These are phyloP conservation scores for Aphelenchoides besseyi DNA, from an alignment of 1,140 invertebrate species.

Conservation along the genomic window DNA sequence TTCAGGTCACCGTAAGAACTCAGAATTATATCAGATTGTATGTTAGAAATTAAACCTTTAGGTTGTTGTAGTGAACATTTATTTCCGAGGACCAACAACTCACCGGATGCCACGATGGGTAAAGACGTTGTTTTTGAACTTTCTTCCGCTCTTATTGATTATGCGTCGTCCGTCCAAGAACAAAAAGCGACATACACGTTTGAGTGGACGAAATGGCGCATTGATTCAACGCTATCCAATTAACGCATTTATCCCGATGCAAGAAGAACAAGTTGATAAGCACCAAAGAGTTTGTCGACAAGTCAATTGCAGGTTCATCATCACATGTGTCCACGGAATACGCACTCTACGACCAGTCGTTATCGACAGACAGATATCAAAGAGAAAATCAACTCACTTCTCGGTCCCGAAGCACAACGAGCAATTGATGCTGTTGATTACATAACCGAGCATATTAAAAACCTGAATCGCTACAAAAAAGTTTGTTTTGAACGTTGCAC, in stretches of 20 bases:
- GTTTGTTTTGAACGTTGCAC: slow-evolving; percentile 12
- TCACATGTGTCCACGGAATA: slow-evolving; percentile 19
- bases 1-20: slow-evolving; percentile 79
- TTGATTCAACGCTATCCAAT: slow-evolving; percentile 7
- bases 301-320: slow-evolving; percentile 62
- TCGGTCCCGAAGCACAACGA: slow-evolving; percentile 27
- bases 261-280: slow-evolving; percentile 19
- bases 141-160: slow-evolving; percentile 43
- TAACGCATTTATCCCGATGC: not conserved
- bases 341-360: slow-evolving; percentile 6
- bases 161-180: slow-evolving; percentile 41
- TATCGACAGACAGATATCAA: slow-evolving; percentile 12
- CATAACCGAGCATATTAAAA: slow-evolving; percentile 29
- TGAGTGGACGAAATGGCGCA: slow-evolving; percentile 12
- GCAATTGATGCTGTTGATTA: slow-evolving; percentile 34
- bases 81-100: slow-evolving; percentile 88
- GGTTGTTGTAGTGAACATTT: slow-evolving; percentile 99
- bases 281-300: too few relatives aligned
- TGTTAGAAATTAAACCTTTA: too few relatives aligned
- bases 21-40: too few relatives aligned
- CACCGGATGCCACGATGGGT: slow-evolving; percentile 88
- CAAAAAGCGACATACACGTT: not conserved
- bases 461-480: slow-evolving; percentile 36
- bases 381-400: slow-evolving; percentile 16
- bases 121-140: slow-evolving; percentile 78